Percentiles rank a stretch among this genome's conserved stretches.
phyloP scores from a whole-genome alignment of 2,888 invertebrate genomes.

The Tubiluchus corallicola region DNA sequence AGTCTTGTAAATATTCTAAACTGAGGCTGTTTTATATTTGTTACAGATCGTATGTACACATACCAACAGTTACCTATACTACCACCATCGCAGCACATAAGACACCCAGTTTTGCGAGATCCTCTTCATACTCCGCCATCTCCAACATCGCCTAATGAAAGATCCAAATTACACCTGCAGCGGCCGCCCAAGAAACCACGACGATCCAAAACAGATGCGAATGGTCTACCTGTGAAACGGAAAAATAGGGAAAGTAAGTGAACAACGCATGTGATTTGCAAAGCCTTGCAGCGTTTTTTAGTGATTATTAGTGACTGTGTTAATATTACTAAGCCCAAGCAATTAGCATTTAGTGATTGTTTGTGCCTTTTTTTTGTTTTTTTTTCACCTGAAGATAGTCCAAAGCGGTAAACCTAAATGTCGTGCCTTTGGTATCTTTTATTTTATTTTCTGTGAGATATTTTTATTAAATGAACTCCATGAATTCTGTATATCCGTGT shows the following conservation, averaged over 20 bases:
- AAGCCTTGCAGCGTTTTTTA: too few species aligned
- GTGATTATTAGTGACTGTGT: too few species aligned
- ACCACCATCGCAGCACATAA: background rate
- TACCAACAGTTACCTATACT: background rate
- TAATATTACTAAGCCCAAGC: too few species aligned
- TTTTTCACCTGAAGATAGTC: background rate
- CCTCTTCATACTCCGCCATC: background rate
- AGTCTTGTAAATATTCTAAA: too few species aligned
- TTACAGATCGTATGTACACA: background rate
- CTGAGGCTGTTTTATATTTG: too few species aligned
- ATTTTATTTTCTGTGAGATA: background rate
- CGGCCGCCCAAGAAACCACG: constrained; percentile 1
- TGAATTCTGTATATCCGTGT: too few species aligned
- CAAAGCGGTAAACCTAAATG: background rate
- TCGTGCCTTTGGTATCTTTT: background rate
- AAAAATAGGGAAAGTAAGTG: constrained; percentile 66
- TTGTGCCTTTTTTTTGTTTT: background rate
- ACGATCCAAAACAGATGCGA: background rate
- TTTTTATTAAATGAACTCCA: background rate
- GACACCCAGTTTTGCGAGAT: background rate
- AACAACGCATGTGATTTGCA: too few species aligned
- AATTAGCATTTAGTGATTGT: too few species aligned
- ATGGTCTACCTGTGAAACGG: constrained; percentile 45
- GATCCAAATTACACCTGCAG: background rate
- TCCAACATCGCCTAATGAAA: background rate